A percentile compares a stretch with the other conserved stretches of the same genome.
Conservation (phyloP, 1,140 invertebrate genomes). For the Trinorchestia longiramus region DNA sequence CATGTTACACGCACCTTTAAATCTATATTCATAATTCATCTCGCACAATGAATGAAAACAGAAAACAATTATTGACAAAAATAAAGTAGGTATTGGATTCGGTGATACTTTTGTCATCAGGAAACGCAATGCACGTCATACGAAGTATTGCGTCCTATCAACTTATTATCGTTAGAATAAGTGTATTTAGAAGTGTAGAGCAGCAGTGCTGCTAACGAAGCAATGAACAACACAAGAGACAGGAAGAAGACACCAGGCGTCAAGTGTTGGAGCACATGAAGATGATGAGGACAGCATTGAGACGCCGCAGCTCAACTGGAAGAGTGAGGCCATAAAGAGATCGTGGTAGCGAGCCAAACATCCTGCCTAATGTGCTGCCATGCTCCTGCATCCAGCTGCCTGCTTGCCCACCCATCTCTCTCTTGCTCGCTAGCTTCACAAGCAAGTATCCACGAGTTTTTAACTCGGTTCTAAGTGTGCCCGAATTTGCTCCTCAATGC, state of each 20-base stretch:
- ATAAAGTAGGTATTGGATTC: neutral
- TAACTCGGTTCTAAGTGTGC: neutral
- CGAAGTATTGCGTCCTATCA: neutral
- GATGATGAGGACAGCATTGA: neutral
- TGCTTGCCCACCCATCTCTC: neutral
- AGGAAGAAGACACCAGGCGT: conserved; percentile 5
- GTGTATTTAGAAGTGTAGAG: neutral
- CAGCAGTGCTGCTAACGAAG: neutral
- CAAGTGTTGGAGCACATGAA: neutral
- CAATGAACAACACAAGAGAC: neutral
- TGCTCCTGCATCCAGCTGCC: conserved; percentile 10
- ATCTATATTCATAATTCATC: neutral
- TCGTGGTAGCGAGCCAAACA: conserved; percentile 52
- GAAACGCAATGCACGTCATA: neutral
- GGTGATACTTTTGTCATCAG: neutral
- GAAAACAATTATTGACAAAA: neutral
- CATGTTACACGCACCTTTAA: neutral
- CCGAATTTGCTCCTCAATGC: neutral
- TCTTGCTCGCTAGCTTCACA: neutral
- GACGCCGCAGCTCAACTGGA: conserved; percentile 1
- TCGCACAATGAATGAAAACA: neutral
- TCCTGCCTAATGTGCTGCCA: conserved; percentile 38
- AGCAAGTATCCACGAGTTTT: neutral
- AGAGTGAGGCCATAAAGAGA: conserved; percentile 1
- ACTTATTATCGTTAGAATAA: neutral